Evolutionary conservation across 2,888 invertebrate species (phyloP).

Genomic region (Drosophila fulvimacula): DNA sequence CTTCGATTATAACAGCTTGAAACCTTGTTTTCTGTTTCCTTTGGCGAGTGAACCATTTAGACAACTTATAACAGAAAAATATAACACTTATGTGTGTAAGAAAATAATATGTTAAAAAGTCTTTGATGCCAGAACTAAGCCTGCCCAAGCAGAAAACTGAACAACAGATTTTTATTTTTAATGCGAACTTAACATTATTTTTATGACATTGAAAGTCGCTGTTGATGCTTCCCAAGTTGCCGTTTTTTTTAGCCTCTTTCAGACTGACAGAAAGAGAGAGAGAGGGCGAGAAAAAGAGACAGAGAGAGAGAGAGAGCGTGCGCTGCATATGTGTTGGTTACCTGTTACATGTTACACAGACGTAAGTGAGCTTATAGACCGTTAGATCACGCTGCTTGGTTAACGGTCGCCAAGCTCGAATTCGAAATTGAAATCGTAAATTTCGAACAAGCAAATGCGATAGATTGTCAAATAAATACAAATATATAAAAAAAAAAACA

Average conservation of each 20-base stretch:
- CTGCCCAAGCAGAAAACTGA: slow-evolving; percentile 33
- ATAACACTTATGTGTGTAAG: slow-evolving; percentile 1
- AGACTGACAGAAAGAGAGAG: background rate
- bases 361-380: slow-evolving; percentile 2
- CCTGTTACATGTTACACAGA: slow-evolving; percentile 55
- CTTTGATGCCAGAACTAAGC: slow-evolving; percentile 19
- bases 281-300: background rate
- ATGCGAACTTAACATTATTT: slow-evolving; percentile 68
- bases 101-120: slow-evolving; percentile 2
- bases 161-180: slow-evolving; percentile 51
- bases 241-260: slow-evolving; percentile 8
- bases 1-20: slow-evolving; percentile 3
- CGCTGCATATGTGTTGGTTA: slow-evolving; percentile 33
- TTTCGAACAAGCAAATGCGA: slow-evolving; percentile 55
- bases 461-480: slow-evolving; percentile 37
- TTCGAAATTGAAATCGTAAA: slow-evolving; percentile 49
- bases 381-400: slow-evolving; percentile 38
- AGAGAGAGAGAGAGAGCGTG: background rate
- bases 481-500: slow-evolving; percentile 21
- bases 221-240: slow-evolving; percentile 35
- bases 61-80: slow-evolving; percentile 3
- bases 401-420: slow-evolving; percentile 24
- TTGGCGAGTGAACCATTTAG: background rate
- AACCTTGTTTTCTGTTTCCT: background rate
- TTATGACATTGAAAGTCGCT: slow-evolving; percentile 72